Conservation (phyloP, 2,797 vertebrate genomes). For the Eurystomus glaucurus region DNA sequence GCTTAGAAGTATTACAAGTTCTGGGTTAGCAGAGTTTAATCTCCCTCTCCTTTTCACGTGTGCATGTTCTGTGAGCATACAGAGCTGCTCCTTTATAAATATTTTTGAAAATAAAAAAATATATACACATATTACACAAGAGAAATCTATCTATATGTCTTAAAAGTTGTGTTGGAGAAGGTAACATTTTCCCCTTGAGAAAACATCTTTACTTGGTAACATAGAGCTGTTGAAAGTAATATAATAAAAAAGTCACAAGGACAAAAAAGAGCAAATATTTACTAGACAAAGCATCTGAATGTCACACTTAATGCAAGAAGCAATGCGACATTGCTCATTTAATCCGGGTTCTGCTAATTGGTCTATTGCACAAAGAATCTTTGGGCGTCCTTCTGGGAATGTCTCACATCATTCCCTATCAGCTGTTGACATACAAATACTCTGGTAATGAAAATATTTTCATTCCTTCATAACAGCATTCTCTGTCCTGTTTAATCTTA, state of each 20-base stretch:
- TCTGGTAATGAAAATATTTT: constrained; percentile 93
- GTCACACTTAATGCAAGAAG: constrained; percentile 43
- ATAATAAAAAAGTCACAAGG: not conserved
- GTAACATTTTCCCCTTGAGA: not conserved
- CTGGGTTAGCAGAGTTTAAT: not conserved
- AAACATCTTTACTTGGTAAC: not conserved
- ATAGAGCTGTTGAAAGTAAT: not conserved
- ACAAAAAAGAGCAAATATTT: constrained; percentile 36
- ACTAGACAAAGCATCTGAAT: constrained; percentile 8
- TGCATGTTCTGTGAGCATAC: not conserved
- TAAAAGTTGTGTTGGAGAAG: not conserved
- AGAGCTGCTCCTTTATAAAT: not conserved
- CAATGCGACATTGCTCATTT: constrained; percentile 59
- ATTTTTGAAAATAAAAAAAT: not conserved
- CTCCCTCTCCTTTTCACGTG: not conserved
- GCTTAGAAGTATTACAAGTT: constrained; percentile 3
- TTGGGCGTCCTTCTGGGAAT: constrained; percentile 86
- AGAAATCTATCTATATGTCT: not conserved
- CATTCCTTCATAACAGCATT: constrained; percentile 88
- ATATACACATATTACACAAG: too few relatives aligned
- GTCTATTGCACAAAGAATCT: constrained; percentile 50
- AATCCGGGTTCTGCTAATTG: constrained; percentile 67
- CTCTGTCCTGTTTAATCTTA: constrained; percentile 82
- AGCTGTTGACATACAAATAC: constrained; percentile 93
- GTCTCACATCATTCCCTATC: constrained; percentile 85